Evolutionary conservation across 2,888 invertebrate species (phyloP), one percentile per base, ranked within the genome.

Genomic region (Dicycla oo): DNA sequence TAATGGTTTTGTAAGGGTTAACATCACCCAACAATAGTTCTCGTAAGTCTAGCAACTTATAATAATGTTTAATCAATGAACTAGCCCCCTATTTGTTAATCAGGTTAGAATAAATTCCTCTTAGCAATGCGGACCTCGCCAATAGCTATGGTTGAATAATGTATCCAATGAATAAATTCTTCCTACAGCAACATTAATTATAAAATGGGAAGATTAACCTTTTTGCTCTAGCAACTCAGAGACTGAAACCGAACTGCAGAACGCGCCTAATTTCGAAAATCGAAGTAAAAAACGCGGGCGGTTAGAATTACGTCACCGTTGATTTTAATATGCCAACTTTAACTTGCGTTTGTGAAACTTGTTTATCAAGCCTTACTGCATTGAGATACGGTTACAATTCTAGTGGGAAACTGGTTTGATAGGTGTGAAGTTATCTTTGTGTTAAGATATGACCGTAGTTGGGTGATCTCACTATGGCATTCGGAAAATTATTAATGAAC

Each of bases 391-490:
- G 65, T 69, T 57, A 11, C 47, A 40, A 58, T 73, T 82, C 38
- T 13, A 43, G 20, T 47, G 47, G 1, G 6, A 58, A 51, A 49
- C 23, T 43, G 7, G n/a, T 60, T 60, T 53, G n/a, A 38, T 11
- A 57, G 10, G 11, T 34, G 61, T 23, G 53, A 43, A 73, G 4
- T 60, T 83, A 79, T 56, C n/a, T 66, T 73, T 75, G 80, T 26
- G 2, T 61, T 30, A 43, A 20, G 53, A 75, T 77, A 76, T 73
- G 77, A 75, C 71, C 71, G 67, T 70, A 73, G 54, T 54, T 75
- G 60, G 72, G 73, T 83, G 84, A 84, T 79, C 82, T 84, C 83
- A 81, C 78, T 78, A 71, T 71, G 78, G 83, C 26, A 64, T 81
- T 81, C 60, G 43, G 56, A 62, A 73, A 74, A 75, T 75, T 81